Percentiles rank a stretch among this genome's conserved stretches.
phyloP scores from a whole-genome alignment of 2,113 vertebrate genomes.

The Sorex araneus region DNA sequence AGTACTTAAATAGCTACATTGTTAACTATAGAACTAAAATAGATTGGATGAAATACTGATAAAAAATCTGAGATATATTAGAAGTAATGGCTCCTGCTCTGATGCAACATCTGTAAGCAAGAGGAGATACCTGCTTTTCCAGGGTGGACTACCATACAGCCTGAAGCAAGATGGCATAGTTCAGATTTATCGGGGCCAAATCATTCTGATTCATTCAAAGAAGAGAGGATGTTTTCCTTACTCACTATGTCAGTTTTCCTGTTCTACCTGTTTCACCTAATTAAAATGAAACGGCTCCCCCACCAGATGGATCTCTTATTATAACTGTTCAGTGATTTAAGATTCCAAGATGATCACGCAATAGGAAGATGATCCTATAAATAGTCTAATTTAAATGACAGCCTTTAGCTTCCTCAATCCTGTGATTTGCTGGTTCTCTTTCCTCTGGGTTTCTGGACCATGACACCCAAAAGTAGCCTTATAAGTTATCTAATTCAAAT shows the following conservation, averaged over 20 bases:
- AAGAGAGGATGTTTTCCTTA: slow-evolving; percentile 41
- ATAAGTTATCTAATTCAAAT: not conserved
- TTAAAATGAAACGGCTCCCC: slow-evolving; percentile 44
- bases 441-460: not conserved
- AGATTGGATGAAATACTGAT: not conserved
- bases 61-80: not conserved
- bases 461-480: not conserved
- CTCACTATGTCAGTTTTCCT: not conserved
- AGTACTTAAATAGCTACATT: not conserved
- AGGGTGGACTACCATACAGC: not conserved
- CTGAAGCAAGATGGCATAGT: not conserved
- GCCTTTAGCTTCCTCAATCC: not conserved
- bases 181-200: slow-evolving; percentile 22
- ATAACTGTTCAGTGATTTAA: slow-evolving; percentile 59
- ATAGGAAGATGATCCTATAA: not conserved
- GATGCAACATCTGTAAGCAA: not conserved
- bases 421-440: not conserved
- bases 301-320: slow-evolving; percentile 19
- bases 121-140: slow-evolving; percentile 41
- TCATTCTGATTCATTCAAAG: not conserved
- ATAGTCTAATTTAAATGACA: not conserved
- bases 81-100: not conserved
- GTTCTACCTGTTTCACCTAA: slow-evolving; percentile 41
- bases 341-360: not conserved
- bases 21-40: not conserved